phyloP scores from a whole-genome alignment of 2,797 vertebrate species.

The Alauda arvensis region DNA sequence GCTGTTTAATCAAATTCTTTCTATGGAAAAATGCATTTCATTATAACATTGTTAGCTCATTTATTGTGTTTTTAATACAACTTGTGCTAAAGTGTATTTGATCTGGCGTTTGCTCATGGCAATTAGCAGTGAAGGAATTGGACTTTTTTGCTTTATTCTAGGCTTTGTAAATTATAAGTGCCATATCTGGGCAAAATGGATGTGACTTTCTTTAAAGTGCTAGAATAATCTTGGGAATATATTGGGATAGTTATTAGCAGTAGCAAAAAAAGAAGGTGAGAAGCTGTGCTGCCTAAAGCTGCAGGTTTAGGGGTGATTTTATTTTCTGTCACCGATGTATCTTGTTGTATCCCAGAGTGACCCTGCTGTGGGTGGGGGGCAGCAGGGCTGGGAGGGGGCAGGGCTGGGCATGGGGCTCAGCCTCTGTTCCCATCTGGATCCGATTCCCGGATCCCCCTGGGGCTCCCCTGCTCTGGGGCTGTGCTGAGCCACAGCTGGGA shows the following conservation, averaged over 20 bases:
- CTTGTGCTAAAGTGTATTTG: constrained; percentile 23
- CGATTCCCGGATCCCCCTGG: not conserved
- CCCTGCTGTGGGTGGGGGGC: not conserved
- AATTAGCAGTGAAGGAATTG: constrained; percentile 12
- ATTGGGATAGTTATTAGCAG: not conserved
- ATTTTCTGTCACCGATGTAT: not conserved
- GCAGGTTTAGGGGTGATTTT: not conserved
- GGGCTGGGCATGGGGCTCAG: not conserved
- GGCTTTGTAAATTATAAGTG: constrained; percentile 2
- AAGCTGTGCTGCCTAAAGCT: not conserved
- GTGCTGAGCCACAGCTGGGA: not conserved
- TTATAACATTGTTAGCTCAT: constrained; percentile 48
- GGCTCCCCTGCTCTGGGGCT: not conserved
- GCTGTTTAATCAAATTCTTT: constrained; percentile 49
- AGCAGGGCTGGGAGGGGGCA: not conserved
- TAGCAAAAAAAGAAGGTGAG: not conserved
- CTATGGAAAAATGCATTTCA: constrained; percentile 43
- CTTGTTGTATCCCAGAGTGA: not conserved
- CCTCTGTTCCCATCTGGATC: accelerated
- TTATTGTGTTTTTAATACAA: constrained; percentile 47
- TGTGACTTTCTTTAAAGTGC: not conserved
- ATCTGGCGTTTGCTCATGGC: constrained; percentile 28
- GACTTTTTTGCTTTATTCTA: constrained; percentile 6
- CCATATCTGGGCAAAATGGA: not conserved
- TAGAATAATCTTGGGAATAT: not conserved